Evolutionary conservation across 2,888 invertebrate species (phyloP).

Genomic region (Drosophila pegasa): DNA sequence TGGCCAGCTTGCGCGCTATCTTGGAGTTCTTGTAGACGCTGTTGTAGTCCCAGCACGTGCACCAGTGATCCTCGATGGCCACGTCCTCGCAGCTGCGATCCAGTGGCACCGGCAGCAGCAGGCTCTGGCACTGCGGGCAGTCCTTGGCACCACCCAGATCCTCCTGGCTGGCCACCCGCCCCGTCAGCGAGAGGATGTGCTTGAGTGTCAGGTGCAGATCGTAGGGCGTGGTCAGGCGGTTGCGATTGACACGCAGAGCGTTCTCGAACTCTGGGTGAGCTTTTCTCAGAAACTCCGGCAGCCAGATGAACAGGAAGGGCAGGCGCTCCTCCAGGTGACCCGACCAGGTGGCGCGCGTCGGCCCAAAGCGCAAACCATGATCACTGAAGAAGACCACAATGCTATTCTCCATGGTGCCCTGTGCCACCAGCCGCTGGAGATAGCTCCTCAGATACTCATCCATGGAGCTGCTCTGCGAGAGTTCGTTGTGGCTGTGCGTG

Average conservation of each 20-base stretch:
- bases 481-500: conserved; percentile 90
- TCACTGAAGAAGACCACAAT: conserved; percentile 91
- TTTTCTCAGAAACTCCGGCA: conserved; percentile 88
- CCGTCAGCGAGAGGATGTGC: conserved; percentile 87
- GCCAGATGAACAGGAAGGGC: conserved; percentile 90
- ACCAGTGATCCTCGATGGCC: conserved; percentile 90
- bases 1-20: conserved; percentile 86
- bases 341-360: conserved; percentile 88
- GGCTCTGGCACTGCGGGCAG: conserved; percentile 89
- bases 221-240: conserved; percentile 90
- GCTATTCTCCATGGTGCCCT: conserved; percentile 88
- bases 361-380: conserved; percentile 92
- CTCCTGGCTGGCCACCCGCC: conserved; percentile 78
- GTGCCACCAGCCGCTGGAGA: conserved; percentile 87
- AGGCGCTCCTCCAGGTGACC: conserved; percentile 92
- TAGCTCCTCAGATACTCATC: conserved; percentile 88
- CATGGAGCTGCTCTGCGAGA: conserved; percentile 89
- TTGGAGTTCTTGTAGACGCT: conserved; percentile 84
- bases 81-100: conserved; percentile 89
- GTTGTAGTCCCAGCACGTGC: conserved; percentile 89
- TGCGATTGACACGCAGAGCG: conserved; percentile 87
- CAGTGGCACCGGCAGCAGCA: conserved; percentile 87
- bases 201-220: conserved; percentile 90
- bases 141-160: conserved; percentile 72
- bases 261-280: conserved; percentile 86